Evolutionary conservation across 2,888 invertebrate species (phyloP).

Genomic region (Dermolepida albohirtum): DNA sequence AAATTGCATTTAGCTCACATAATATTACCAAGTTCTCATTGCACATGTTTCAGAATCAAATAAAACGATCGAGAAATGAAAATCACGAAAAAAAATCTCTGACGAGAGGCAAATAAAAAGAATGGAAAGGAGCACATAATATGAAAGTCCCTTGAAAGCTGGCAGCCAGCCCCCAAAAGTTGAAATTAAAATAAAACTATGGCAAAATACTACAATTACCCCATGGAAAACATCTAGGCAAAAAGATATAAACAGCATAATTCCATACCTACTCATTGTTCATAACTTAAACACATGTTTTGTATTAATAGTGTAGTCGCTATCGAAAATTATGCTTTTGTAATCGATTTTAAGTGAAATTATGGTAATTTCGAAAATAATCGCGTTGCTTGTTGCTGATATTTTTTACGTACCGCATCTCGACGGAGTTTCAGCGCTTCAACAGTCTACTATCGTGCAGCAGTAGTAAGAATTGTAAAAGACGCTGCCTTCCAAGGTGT

Average conservation of each 20-base stretch:
- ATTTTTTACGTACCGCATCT: constrained; percentile 19
- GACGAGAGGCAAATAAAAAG: constrained; percentile 1
- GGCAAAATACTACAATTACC: constrained; percentile 56
- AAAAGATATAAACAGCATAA: constrained; percentile 57
- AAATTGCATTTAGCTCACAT: constrained; percentile 16
- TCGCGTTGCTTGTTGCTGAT: constrained; percentile 56
- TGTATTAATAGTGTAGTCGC: constrained; percentile 61
- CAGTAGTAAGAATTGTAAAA: constrained; percentile 3
- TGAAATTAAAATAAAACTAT: constrained; percentile 47
- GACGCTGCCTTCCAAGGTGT: not conserved
- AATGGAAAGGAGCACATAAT: not conserved
- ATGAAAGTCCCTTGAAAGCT: constrained; percentile 14
- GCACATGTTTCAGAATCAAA: not conserved
- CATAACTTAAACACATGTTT: constrained; percentile 59
- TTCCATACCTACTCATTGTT: constrained; percentile 56
- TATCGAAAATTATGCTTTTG: constrained; percentile 60
- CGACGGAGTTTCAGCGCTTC: not conserved
- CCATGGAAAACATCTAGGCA: constrained; percentile 48
- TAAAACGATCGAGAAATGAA: not conserved
- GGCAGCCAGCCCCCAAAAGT: constrained; percentile 2
- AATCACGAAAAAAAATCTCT: constrained; percentile 12
- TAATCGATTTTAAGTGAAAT: constrained; percentile 64
- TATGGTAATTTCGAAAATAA: constrained; percentile 64
- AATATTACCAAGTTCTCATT: constrained; percentile 14
- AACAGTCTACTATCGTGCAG: not conserved